Base-by-base conservation (phyloP, 2,888 invertebrate genomes). In the Hartigia nigra region DNA sequence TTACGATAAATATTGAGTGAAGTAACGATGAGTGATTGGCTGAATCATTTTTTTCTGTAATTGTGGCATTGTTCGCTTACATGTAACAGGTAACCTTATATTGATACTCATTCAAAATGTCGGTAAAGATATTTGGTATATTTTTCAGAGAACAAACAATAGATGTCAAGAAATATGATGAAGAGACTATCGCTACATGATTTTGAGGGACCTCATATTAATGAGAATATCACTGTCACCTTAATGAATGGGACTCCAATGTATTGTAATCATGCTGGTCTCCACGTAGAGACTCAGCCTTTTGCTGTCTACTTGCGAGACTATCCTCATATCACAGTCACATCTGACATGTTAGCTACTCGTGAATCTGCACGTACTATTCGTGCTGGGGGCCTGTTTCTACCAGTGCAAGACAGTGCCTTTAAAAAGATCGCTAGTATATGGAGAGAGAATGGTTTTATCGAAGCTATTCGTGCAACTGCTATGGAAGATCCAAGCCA, bases 371-470 rank as follows among this genome's bases (percentile, higher is more conserved):
- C 92, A 87, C 92, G 93, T 69, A 93, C 94, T 79, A 91, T 92
- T 12, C 90, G 92, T 3, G 87, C 89, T 36, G 92, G 92, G 84
- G 92, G 92, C 79, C 89, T 94, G 74, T 95, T 94, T 91, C 93
- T 94, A 88, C 95, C 91, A 80, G 95, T 96, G 0, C 94, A 95
- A 83, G 95, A 96, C 83, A 95, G 95, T 80, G 93, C 96, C 75
- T 91, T 96, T 1, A 96, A 96, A 90, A 95, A 95, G 89, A 93
- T 97, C 31, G 95, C 95, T 0, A 95, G 95, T 88, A 94, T 95
- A 0, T 96, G 95, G 93, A 95, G 95, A 83, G 96, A 96, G 87
- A 95, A 95, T 88, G 97, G 97, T 0, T 93, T 95, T 81, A 87
- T 93, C 12, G 95, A 95, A 85, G 95, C 96, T 1, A 90, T 97